Evolutionary conservation across 2,888 invertebrate genomes (phyloP).

Genomic region (Pristionchus arcanus): DNA sequence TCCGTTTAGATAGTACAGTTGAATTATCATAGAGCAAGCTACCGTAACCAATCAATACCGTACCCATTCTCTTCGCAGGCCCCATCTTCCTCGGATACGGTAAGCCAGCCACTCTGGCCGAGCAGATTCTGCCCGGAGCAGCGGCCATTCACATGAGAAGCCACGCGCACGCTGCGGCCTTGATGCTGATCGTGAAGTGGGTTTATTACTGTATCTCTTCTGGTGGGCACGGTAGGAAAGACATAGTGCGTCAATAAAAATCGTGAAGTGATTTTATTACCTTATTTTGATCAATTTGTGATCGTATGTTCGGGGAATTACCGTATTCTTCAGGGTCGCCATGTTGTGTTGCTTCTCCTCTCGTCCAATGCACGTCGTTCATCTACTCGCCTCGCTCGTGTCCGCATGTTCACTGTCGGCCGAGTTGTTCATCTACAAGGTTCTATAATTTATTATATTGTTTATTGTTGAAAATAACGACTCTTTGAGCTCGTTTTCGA

Average conservation of each 20-base stretch:
- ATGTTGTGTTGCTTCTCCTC: constrained; percentile 16
- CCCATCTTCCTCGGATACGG: constrained; percentile 32
- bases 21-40: background rate
- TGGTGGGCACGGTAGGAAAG: background rate
- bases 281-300: background rate
- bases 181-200: constrained; percentile 40
- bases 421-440: constrained; percentile 21
- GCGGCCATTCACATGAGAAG: constrained; percentile 9
- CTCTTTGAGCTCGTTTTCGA: no score
- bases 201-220: background rate
- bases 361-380: constrained; percentile 1
- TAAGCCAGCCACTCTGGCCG: background rate
- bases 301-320: background rate
- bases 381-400: background rate
- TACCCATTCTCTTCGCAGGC: background rate
- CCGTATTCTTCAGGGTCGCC: background rate
- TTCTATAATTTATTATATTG: no score
- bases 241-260: background rate
- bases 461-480: no score
- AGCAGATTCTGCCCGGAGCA: background rate
- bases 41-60: no score
- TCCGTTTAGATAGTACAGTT: background rate
- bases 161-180: background rate
- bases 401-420: background rate
- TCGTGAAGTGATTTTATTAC: background rate